Evolutionary conservation across 2,797 vertebrate species (phyloP), one percentile per base, ranked within the genome.

Genomic region (Acridotheres tristis): DNA sequence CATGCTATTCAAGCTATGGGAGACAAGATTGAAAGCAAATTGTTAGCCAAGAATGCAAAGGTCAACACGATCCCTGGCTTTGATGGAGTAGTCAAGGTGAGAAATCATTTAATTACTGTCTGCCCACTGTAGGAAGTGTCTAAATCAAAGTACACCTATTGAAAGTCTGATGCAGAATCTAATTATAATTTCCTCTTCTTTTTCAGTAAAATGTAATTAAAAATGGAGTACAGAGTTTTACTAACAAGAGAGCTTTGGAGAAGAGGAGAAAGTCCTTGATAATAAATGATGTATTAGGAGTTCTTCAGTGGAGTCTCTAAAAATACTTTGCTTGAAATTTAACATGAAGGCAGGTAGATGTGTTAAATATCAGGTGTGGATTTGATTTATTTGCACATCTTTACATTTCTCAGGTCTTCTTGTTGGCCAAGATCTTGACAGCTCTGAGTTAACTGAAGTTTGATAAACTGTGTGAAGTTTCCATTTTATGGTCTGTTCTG

Each of bases 11-110:
- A 98, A 97, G 98, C 98, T 96, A 98, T 99, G 98, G 99, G 98
- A 97, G 99, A 99, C 98, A 99, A 99, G 98, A 99, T 99, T 93
- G 99, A 99, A 97, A 99, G 98, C 97, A 99, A 99, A 98, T 98
- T 99, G 97, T 98, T 99, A 98, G 98, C 98, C 92, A 99, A 98
- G 97, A 98, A 98, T 95, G 98, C 98, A 96, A 99, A 99, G 97
- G 99, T 99, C 98, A 98, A 98, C 85, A 98, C 98, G 3, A 99
- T 98, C 95, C 98, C 98, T 66, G 97, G 97, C 93, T 98, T 98
- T 96, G 98, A 98, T 96, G 98, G 97, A 53, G 97, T 98, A 97
- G 98, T 99, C 95, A 99, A 99, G 98, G 99, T 99, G 97, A 98
- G 97, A 96, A 95, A 95, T 72, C 63, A n/a, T 58, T 95, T 96